These are phyloP conservation scores for Troides aeacus DNA, from an alignment of 2,888 invertebrate genomes.

Conservation along the genomic window DNA sequence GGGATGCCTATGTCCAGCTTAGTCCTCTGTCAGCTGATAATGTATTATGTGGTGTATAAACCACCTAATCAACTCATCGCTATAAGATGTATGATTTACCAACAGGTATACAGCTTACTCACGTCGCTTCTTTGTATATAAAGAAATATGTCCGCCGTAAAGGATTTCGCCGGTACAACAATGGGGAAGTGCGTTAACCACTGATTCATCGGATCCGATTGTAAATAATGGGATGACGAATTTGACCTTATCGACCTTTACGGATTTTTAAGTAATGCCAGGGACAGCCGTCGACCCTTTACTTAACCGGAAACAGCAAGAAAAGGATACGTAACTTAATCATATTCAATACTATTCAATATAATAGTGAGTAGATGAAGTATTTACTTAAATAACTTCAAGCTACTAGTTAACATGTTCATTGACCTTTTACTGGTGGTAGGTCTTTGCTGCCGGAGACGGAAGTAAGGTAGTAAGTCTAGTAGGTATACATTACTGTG, in stretches of 20 bases:
- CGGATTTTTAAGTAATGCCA: constrained; percentile 3
- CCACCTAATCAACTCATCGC: no score
- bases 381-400: no score
- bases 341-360: neutral
- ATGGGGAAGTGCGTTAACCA: neutral
- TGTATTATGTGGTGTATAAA: no score
- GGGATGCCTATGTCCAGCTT: no score
- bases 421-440: no score
- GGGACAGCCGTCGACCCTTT: constrained; percentile 11
- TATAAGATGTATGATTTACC: neutral
- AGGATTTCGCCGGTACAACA: neutral
- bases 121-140: neutral
- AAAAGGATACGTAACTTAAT: neutral
- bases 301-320: neutral
- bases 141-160: neutral
- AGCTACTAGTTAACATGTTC: no score
- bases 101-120: neutral
- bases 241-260: constrained; percentile 1
- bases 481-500: no score
- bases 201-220: neutral
- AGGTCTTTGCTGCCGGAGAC: no score
- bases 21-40: no score
- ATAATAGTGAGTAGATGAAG: no score
- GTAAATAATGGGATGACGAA: neutral
- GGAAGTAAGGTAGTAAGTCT: no score